Evolutionary conservation across 2,797 vertebrate species (phyloP).

Genomic region (Onychomys arenicola): DNA sequence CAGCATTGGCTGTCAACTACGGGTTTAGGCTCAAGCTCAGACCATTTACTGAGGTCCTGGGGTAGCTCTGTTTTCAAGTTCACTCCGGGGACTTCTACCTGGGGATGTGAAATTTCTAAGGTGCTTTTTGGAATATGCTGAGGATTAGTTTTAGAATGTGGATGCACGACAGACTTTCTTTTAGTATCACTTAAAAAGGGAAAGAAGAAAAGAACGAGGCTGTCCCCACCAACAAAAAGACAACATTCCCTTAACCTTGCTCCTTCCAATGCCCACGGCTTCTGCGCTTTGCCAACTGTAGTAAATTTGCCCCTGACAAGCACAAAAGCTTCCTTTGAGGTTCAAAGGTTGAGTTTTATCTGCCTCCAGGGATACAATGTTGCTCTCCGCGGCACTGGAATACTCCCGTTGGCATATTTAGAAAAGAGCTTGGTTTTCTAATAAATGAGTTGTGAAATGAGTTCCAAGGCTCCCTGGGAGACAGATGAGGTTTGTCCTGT

Average conservation of each 20-base stretch:
- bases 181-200: slow-evolving; percentile 75
- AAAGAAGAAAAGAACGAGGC: slow-evolving; percentile 73
- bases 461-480: slow-evolving; percentile 74
- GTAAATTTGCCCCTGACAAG: slow-evolving; percentile 69
- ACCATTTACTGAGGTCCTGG: neutral
- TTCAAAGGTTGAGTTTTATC: slow-evolving; percentile 84
- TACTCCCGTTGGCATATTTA: slow-evolving; percentile 77
- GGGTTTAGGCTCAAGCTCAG: slow-evolving; percentile 26
- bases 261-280: slow-evolving; percentile 76
- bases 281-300: slow-evolving; percentile 70
- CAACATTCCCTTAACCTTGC: slow-evolving; percentile 73
- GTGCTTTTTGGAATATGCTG: slow-evolving; percentile 66
- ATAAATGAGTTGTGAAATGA: slow-evolving; percentile 87
- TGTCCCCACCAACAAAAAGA: slow-evolving; percentile 76
- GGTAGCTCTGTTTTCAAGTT: slow-evolving; percentile 12
- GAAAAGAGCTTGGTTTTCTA: slow-evolving; percentile 84
- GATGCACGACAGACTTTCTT: slow-evolving; percentile 53
- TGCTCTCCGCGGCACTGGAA: slow-evolving; percentile 62
- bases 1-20: slow-evolving; percentile 17
- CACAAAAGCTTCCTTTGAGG: slow-evolving; percentile 80
- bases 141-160: slow-evolving; percentile 66
- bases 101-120: neutral
- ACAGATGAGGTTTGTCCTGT: slow-evolving; percentile 76
- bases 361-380: slow-evolving; percentile 73
- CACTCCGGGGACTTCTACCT: neutral